Evolutionary conservation across 2,113 vertebrate species (phyloP).

Genomic region (Athene cunicularia): DNA sequence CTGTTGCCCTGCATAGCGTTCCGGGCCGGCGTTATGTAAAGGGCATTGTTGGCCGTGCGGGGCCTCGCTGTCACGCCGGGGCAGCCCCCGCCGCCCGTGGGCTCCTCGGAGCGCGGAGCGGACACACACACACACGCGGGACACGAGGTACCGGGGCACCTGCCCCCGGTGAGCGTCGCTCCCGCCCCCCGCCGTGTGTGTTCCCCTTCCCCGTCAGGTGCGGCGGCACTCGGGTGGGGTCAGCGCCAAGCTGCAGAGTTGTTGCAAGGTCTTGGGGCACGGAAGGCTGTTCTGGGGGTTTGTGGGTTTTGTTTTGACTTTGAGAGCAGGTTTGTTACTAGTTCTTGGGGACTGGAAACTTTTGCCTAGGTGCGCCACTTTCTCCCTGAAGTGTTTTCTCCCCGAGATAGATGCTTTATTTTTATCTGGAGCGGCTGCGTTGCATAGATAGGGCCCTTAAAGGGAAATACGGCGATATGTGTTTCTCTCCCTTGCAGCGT

Average conservation of each 20-base stretch:
- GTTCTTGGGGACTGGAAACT: not conserved
- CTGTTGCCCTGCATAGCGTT: no score
- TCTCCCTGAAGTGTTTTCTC: not conserved
- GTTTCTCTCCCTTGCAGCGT: not conserved
- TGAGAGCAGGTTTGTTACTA: not conserved
- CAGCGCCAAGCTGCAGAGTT: not conserved
- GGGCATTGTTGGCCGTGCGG: slow-evolving; percentile 73
- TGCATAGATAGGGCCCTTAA: not conserved
- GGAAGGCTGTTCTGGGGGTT: not conserved
- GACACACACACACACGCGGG: not conserved
- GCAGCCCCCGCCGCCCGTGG: not conserved
- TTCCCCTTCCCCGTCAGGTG: not conserved
- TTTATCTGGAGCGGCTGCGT: slow-evolving; percentile 34
- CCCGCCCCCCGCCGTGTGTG: no score
- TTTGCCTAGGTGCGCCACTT: not conserved
- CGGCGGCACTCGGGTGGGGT: not conserved
- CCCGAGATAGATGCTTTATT: not conserved
- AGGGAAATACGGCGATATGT: not conserved
- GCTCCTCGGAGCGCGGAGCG: no score
- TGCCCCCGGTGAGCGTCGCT: not conserved
- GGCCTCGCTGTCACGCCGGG: not conserved
- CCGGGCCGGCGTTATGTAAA: slow-evolving; percentile 71
- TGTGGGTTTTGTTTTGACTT: no score
- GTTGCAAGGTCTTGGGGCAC: not conserved
- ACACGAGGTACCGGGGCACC: not conserved